Conservation (phyloP, 2,113 vertebrate genomes). For the Athene noctua region DNA sequence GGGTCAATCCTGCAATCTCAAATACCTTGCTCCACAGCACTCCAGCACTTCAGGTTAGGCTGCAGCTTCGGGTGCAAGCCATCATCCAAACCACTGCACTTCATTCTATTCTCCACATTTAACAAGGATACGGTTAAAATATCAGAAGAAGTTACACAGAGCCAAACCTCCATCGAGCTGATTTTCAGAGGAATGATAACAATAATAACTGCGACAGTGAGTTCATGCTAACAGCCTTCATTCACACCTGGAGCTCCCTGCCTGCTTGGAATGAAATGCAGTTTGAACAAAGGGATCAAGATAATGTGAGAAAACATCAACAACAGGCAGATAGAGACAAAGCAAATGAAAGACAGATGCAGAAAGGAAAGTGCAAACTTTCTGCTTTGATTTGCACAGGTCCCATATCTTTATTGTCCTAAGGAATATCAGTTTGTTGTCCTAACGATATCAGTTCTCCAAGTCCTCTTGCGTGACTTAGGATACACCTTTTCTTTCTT, state of each 20-base stretch:
- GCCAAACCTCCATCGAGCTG: neutral
- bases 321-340: constrained; percentile 20
- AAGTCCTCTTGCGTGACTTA: neutral
- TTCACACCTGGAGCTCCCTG: constrained; percentile 49
- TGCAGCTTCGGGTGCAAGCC: neutral
- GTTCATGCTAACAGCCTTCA: constrained; percentile 17
- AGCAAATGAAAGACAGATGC: constrained; percentile 62
- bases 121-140: neutral
- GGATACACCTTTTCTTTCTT: neutral
- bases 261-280: constrained; percentile 4
- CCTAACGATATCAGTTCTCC: neutral
- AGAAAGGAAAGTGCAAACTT: constrained; percentile 11
- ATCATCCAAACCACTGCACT: neutral
- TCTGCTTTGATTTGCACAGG: constrained; percentile 13
- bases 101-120: neutral
- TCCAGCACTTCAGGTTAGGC: neutral
- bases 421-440: constrained; percentile 22
- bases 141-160: neutral
- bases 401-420: neutral
- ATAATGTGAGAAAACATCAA: constrained; percentile 60
- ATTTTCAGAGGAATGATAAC: constrained; percentile 44
- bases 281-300: constrained; percentile 26
- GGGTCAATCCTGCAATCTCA: neutral
- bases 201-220: neutral
- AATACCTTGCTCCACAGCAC: neutral